phyloP scores from a whole-genome alignment of 2,888 invertebrate species.

The Cantharis nigra region DNA sequence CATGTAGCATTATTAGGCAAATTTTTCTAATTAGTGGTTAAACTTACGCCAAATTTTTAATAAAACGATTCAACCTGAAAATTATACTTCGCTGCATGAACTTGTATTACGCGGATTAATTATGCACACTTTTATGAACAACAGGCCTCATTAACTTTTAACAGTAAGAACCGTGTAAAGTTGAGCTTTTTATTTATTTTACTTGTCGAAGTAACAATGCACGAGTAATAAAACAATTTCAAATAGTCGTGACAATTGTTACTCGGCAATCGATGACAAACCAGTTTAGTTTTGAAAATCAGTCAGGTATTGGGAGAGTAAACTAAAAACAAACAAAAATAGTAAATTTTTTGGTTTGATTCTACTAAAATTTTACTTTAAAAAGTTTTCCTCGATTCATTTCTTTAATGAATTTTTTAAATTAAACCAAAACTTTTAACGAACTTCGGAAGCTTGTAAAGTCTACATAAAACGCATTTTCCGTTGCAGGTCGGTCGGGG shows the following conservation, averaged over 20 bases:
- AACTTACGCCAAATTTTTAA: not conserved
- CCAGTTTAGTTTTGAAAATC: not conserved
- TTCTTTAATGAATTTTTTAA: not conserved
- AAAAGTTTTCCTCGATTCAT: not conserved
- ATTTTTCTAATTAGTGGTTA: not conserved
- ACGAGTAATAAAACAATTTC: not conserved
- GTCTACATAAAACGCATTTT: slow-evolving; percentile 23
- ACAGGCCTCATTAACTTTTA: not conserved
- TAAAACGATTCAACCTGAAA: not conserved
- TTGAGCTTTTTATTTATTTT: not conserved
- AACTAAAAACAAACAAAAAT: not conserved
- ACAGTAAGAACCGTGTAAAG: not conserved
- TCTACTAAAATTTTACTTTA: not conserved
- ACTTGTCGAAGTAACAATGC: not conserved
- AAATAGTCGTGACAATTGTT: not conserved
- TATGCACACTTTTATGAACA: not conserved
- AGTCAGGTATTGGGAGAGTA: not conserved
- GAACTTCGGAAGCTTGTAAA: slow-evolving; percentile 15
- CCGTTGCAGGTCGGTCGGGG: slow-evolving; percentile 38
- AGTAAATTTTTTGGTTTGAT: not conserved
- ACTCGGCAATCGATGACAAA: not conserved
- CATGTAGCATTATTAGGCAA: not conserved
- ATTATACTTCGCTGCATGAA: not conserved
- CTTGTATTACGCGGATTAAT: not conserved
- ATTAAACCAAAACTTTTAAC: not conserved